Base-by-base conservation (phyloP, 2,113 vertebrate species). In the Gambusia holbrooki region DNA sequence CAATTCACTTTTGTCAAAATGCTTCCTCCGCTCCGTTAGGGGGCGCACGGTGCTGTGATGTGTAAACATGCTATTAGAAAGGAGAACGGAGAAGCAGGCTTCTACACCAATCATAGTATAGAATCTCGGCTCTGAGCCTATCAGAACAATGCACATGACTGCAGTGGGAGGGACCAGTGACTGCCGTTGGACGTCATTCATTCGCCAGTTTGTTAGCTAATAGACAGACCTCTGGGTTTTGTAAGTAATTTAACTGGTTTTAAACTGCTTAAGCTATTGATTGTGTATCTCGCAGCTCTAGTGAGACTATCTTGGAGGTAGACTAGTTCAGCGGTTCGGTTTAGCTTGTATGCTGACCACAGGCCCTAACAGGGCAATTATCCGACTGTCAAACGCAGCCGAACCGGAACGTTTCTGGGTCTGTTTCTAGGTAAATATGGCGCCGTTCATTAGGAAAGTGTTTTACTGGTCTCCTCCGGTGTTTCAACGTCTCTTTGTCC, bases 261-360 rank as follows among this genome's bases (percentile, higher is more conserved):
- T 0, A 32, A 4, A n/a, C 22, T 11, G 15, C 5, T 27, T 13
- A 28, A 45, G 65, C 25, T 6, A 28, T 51, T 11, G n/a, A 48
- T 63, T 15, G 58, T 60, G 4, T 22, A 11, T 28, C 2, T 19
- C 32, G 1, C 1, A 30, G 22, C 12, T 28, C 19, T 9, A 62
- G 28, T 77, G 22, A 32, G 12, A 0, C 40, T 69, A 5, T 2
- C 30, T 14, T 15, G 3, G 22, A 83, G 88, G 89, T 89, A 84
- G 84, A 73, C 32, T 6, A 4, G 60, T 66, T 30, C 0, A 29
- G 10, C 22, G 27, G 2, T 14, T 22, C 19, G 19, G 28, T 11
- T 62, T 66, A 76, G 87, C 83, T 70, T n/a, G 3, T 13, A 66
- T 74, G 83, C 84, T 90, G 84, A 81, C 60, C 78, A 63, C 64